Evolutionary conservation across 2,888 invertebrate genomes (phyloP).

Genomic region (Craniophora ligustri): DNA sequence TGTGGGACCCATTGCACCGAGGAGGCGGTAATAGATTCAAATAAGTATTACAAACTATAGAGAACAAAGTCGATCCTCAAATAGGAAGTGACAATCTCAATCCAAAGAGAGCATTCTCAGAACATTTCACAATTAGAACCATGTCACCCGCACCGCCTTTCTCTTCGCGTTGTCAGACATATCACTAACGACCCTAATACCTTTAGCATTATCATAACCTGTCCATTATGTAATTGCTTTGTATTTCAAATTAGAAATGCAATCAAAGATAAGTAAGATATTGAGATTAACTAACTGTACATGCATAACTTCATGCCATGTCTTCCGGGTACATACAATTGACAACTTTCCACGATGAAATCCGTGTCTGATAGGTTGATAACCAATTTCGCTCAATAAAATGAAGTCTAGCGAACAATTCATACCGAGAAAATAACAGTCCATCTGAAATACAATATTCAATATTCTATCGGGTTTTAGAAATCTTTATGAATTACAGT

Average conservation of each 20-base stretch:
- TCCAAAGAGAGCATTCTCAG: constrained; percentile 18
- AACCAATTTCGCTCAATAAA: background rate
- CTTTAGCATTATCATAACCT: constrained; percentile 51
- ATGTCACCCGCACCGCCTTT: constrained; percentile 44
- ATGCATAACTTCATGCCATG: constrained; percentile 16
- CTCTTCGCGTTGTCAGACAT: constrained; percentile 48
- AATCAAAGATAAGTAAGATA: constrained; percentile 47
- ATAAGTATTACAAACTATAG: background rate
- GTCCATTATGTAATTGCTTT: constrained; percentile 52
- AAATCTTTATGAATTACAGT: no score
- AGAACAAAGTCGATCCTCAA: constrained; percentile 13
- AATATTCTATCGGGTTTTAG: background rate
- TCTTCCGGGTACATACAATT: constrained; percentile 14
- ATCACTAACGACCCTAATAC: constrained; percentile 51
- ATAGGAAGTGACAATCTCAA: constrained; percentile 33
- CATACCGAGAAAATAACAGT: background rate
- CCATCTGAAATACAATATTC: background rate
- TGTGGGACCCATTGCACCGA: no score
- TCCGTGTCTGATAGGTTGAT: background rate
- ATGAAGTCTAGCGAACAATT: background rate
- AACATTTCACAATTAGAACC: constrained; percentile 52
- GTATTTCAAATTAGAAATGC: constrained; percentile 49
- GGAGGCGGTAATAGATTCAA: background rate
- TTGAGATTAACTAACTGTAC: constrained; percentile 49
- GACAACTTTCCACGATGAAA: constrained; percentile 6